Base-by-base conservation (phyloP, 2,888 invertebrate genomes). In the Glaucopsyche alexis region DNA sequence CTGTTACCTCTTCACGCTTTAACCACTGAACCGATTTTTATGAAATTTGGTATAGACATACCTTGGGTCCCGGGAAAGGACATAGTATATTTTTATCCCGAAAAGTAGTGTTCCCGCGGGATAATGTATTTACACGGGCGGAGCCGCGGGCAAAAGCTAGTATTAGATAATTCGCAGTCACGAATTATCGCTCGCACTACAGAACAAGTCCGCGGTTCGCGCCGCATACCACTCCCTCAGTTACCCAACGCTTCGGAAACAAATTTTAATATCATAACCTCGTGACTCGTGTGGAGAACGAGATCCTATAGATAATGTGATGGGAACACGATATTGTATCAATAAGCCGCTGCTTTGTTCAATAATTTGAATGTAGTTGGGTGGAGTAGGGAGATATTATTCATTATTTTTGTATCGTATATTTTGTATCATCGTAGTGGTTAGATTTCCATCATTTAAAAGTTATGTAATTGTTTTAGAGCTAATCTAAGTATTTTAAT, bases 181-280 rank as follows among this genome's bases (percentile, higher is more conserved):
- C 50, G 42, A 55, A 55, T 45, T 45, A 73, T 11, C 66, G 71
- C 72, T 71, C n/a, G 16, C 13, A 29, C 7, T 75, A 49, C 50
- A 40, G 2, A 11, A 19, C 14, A 40, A 50, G 55, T 52, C 47
- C 60, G 29, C 13, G 71, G 64, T 66, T 49, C 74, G 69, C 73
- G 72, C 73, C 60, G 71, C 72, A 79, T 80, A 82, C 85, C 87
- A 85, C 87, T 85, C 87, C 88, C 81, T 79, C 76, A 72, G 80
- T 88, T 87, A 80, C 85, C 77, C 83, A 88, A 88, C 82, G 80
- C 79, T 85, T 80, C 77, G 82, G 84, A 87, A 88, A 85, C 85
- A 85, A 82, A 88, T 88, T 88, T 88, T 88, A 88, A 88, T 87
- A 89, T 85, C 85, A 85, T 84, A 86, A 86, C 83, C 84, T 80